These are phyloP conservation scores for Pachyuromys duprasi DNA, from an alignment of 2,797 vertebrate species.

Conservation along the genomic window DNA sequence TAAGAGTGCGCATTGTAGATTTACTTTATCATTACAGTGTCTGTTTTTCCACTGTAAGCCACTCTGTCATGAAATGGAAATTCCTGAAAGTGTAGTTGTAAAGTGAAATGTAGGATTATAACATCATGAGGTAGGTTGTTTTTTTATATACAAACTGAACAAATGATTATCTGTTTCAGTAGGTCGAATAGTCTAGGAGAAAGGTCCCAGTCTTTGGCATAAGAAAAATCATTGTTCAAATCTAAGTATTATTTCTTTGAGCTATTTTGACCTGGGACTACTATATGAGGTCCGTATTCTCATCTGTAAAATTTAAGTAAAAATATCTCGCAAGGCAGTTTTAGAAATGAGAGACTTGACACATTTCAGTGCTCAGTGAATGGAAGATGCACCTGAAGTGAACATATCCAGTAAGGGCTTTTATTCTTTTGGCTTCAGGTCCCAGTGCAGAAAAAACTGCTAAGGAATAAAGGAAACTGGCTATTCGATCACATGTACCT, in stretches of 20 bases:
- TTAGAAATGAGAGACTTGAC: background rate
- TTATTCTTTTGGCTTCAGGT: slow-evolving; percentile 28
- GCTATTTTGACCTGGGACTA: background rate
- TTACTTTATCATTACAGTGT: slow-evolving; percentile 5
- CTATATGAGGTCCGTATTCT: background rate
- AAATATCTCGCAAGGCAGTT: background rate
- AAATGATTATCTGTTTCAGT: background rate
- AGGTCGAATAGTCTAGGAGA: background rate
- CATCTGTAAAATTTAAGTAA: slow-evolving; percentile 13
- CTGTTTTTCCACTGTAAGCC: background rate
- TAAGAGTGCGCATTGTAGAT: background rate
- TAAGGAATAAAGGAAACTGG: slow-evolving; percentile 14
- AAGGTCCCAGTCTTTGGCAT: background rate
- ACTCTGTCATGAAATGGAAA: background rate
- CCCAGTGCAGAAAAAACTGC: slow-evolving; percentile 35
- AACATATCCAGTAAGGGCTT: background rate
- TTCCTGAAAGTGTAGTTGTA: slow-evolving; percentile 1
- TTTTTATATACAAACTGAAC: slow-evolving; percentile 25
- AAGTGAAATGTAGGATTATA: background rate
- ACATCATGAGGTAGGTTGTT: background rate
- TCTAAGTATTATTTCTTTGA: slow-evolving; percentile 26
- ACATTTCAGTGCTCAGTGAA: background rate
- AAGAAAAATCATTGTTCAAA: background rate
- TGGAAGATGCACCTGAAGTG: background rate
- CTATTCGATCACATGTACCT: slow-evolving; percentile 36